These are phyloP conservation scores for Poecilia velifera DNA, from an alignment of 2,797 vertebrate genomes.

Conservation along the genomic window DNA sequence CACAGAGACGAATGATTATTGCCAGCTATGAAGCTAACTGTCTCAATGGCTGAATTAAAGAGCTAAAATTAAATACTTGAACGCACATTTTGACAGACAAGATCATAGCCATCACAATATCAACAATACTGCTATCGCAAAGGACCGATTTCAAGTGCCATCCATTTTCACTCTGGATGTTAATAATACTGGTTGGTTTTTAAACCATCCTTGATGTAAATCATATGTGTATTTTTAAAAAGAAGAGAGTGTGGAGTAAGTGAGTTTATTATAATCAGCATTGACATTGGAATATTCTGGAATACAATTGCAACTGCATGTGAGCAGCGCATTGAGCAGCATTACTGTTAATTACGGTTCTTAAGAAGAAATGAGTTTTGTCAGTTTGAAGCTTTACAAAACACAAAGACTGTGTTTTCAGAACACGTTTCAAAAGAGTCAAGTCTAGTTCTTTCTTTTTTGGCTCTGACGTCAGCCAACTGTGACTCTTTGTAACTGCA, in stretches of 20 bases:
- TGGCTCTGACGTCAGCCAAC: neutral
- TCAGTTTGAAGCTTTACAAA: conserved; percentile 1
- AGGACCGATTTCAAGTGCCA: neutral
- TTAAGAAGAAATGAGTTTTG: neutral
- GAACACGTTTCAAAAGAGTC: neutral
- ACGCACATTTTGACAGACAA: neutral
- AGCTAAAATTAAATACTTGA: neutral
- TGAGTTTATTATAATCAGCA: neutral
- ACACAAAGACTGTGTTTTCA: neutral
- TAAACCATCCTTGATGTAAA: neutral
- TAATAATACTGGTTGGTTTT: neutral
- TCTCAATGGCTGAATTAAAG: neutral
- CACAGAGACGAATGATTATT: neutral
- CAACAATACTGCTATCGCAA: neutral
- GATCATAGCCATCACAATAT: neutral
- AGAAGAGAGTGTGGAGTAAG: neutral
- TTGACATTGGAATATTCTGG: neutral
- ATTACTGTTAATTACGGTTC: neutral
- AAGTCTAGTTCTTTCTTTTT: too few species aligned
- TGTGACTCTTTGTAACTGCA: neutral
- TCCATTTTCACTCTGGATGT: neutral
- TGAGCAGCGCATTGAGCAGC: neutral
- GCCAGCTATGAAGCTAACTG: neutral
- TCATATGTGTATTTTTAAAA: neutral
- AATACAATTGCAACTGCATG: neutral